Base-by-base conservation (phyloP, 2,797 vertebrate species). In the Acropternis orthonyx region DNA sequence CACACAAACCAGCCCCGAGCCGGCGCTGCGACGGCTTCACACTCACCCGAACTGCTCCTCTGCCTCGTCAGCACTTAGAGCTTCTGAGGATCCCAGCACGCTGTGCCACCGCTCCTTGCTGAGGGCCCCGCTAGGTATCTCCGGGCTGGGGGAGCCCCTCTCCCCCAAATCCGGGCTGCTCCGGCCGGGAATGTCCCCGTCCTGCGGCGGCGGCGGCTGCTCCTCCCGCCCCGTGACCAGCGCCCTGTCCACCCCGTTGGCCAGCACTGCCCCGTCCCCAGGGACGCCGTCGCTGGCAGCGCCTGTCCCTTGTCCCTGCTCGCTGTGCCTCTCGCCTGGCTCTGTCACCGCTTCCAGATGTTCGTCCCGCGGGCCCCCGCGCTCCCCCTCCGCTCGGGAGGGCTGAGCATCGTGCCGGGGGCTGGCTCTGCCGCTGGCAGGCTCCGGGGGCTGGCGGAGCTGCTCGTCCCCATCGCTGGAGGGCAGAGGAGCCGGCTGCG, bases 11-110 rank as follows among this genome's bases (percentile, higher is more conserved):
- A 20, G 37, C 28, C 3, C 66, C 0, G 43, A 48, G 59, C 76
- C 7, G 2, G 23, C 0, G 1, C 36, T 8, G 3, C 1, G 5
- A 23, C 0, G 4, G 21, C 28, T 73, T 32, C 19, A 2, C 59
- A 94, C 88, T 97, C 91, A 97, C 97, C 97, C 81, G 2, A 96
- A 82, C 51, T 72, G 93, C 36, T 96, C 96, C 36, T 97, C 97
- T 0, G 41, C 44, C 62, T 97, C 94, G 11, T 94, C 84, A 0
- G 78, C 67, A 0, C 92, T 90, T 2, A 93, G 88, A 7, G 89
- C 93, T 80, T 91, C 96, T 0, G 88, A 85, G 44, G 92, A 92
- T 14, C 92, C 96, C 76, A 88, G 88, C 8, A 77, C 5, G 3
- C 81, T 28, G 23, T 67, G 79, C 66, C 88, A 88, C 21, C 27